phyloP scores from a whole-genome alignment of 2,113 vertebrate genomes.

The Echinops telfairi region DNA sequence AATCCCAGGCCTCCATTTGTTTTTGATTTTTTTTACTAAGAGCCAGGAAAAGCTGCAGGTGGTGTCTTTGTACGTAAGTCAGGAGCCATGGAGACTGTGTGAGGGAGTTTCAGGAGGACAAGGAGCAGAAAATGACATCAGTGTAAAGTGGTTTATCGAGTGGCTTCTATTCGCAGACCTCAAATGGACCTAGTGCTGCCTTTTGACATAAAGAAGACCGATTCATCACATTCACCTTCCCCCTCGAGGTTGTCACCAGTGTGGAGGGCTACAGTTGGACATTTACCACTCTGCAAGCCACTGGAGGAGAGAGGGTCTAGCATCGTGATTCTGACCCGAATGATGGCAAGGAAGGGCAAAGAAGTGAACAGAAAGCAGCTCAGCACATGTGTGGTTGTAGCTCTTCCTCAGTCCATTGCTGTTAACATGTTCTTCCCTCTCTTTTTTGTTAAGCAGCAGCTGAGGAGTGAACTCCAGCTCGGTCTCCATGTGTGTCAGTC shows the following conservation, averaged over 20 bases:
- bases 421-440: background rate
- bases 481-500: background rate
- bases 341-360: background rate
- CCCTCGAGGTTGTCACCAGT: background rate
- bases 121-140: background rate
- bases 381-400: background rate
- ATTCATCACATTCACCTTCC: background rate
- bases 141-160: background rate
- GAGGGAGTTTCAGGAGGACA: background rate
- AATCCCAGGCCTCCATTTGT: no score
- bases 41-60: no score
- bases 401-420: rapidly evolving
- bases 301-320: background rate
- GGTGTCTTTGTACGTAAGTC: no score
- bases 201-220: background rate
- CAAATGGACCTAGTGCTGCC: background rate
- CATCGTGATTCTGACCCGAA: background rate
- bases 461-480: background rate
- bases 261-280: background rate
- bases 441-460: background rate
- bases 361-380: background rate
- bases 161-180: background rate
- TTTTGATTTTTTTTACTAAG: no score
- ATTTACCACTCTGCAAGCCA: background rate
- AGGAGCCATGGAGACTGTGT: background rate